Conservation (phyloP, 2,113 vertebrate species). For the Osmerus eperlanus region DNA sequence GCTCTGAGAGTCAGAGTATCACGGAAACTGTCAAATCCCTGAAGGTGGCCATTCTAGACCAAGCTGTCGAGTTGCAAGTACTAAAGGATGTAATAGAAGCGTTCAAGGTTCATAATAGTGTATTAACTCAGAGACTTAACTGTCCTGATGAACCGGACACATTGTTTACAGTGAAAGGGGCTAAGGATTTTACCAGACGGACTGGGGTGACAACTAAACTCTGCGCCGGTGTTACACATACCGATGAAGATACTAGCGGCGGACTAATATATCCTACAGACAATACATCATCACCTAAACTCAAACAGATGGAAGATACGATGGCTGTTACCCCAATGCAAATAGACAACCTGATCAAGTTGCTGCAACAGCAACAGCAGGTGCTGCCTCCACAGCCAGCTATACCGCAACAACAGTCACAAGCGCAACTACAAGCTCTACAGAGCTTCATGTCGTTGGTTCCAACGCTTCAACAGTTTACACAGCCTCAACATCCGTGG, state of each 20-base stretch:
- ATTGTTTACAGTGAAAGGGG: background rate
- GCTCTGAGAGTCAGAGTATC: slow-evolving; percentile 2
- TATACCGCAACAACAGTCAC: background rate
- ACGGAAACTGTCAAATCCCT: background rate
- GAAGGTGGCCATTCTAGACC: background rate
- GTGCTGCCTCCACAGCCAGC: background rate
- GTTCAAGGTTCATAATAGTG: background rate
- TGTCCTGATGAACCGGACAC: background rate
- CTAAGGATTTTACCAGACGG: background rate
- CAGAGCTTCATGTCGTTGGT: too few species aligned
- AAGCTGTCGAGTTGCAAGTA: background rate
- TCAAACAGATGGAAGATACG: background rate
- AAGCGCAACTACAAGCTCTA: too few species aligned
- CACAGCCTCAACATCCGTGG: background rate
- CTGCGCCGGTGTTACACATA: background rate
- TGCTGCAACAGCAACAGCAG: background rate
- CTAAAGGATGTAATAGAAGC: background rate
- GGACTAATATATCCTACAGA: background rate
- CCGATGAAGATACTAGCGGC: background rate
- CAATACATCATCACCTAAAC: background rate
- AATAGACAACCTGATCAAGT: background rate
- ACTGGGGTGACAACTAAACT: background rate
- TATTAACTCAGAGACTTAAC: background rate
- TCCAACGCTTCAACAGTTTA: background rate
- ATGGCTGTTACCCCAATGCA: background rate